These are phyloP conservation scores for Neoitamus cyanurus DNA, from an alignment of 2,888 invertebrate species.

Conservation along the genomic window DNA sequence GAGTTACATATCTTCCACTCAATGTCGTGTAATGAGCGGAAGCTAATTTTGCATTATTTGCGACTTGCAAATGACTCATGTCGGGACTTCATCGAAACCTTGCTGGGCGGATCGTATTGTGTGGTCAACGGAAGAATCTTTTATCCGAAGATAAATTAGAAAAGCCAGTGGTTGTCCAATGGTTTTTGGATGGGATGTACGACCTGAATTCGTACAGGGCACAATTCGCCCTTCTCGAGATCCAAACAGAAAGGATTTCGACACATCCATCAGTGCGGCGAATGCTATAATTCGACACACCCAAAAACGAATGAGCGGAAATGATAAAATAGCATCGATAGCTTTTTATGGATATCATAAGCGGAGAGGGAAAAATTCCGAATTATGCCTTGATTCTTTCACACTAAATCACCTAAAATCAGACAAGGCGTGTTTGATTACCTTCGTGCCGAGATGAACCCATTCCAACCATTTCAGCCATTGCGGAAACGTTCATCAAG, in stretches of 20 bases:
- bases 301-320: not conserved
- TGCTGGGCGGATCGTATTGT: not conserved
- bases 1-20: not conserved
- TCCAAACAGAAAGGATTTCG: not conserved
- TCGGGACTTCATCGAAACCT: not conserved
- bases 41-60: not conserved
- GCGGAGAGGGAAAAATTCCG: not conserved
- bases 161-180: not conserved
- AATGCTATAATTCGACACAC: not conserved
- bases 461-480: not conserved
- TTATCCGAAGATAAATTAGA: not conserved
- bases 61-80: not conserved
- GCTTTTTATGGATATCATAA: not conserved
- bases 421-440: not conserved
- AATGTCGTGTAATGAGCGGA: not conserved
- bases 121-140: not conserved
- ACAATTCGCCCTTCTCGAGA: not conserved
- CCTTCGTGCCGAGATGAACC: not conserved
- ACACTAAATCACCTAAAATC: not conserved
- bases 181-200: not conserved
- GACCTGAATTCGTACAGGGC: not conserved
- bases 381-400: not conserved
- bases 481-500: not conserved
- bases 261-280: not conserved
- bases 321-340: not conserved